Evolutionary conservation across 2,888 invertebrate species (phyloP).

Genomic region (Aleiodes leptofemur): DNA sequence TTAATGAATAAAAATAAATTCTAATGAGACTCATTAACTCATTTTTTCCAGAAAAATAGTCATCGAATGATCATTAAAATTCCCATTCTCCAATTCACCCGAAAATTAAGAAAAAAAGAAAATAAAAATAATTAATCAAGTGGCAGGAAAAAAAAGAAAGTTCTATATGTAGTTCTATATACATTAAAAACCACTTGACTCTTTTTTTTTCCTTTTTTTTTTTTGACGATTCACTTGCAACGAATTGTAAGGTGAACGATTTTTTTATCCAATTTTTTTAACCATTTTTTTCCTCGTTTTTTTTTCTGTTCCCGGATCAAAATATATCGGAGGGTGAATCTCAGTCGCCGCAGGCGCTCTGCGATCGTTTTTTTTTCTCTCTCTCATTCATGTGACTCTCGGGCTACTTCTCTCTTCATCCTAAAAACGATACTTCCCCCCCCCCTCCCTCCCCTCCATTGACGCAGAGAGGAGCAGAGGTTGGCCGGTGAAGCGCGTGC

Average conservation of each 20-base stretch:
- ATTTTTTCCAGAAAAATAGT: too few relatives aligned
- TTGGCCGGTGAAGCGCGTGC: conserved; percentile 56
- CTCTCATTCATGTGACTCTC: conserved; percentile 6
- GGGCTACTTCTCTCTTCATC: too few relatives aligned
- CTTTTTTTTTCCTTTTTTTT: conserved; percentile 37
- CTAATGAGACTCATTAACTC: too few relatives aligned
- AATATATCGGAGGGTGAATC: conserved; percentile 38
- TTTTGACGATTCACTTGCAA: conserved; percentile 47
- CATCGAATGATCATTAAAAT: too few relatives aligned
- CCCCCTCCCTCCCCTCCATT: conserved; percentile 53
- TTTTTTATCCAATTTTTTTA: conserved; percentile 30
- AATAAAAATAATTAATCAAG: background rate
- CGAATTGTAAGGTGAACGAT: conserved; percentile 37
- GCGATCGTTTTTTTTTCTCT: background rate
- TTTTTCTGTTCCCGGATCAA: conserved; percentile 6
- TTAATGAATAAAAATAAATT: too few relatives aligned
- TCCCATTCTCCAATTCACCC: too few relatives aligned
- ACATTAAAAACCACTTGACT: conserved; percentile 18
- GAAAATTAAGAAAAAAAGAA: conserved; percentile 8
- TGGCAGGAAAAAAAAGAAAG: background rate
- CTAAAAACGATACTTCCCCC: background rate
- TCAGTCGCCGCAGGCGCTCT: conserved; percentile 32
- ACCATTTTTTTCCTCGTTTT: conserved; percentile 1
- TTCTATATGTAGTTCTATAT: background rate
- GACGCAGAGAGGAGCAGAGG: conserved; percentile 49